Evolutionary conservation across 1,140 invertebrate species (phyloP), one percentile per base, ranked within the genome.

Genomic region (Antheraea pernyi): DNA sequence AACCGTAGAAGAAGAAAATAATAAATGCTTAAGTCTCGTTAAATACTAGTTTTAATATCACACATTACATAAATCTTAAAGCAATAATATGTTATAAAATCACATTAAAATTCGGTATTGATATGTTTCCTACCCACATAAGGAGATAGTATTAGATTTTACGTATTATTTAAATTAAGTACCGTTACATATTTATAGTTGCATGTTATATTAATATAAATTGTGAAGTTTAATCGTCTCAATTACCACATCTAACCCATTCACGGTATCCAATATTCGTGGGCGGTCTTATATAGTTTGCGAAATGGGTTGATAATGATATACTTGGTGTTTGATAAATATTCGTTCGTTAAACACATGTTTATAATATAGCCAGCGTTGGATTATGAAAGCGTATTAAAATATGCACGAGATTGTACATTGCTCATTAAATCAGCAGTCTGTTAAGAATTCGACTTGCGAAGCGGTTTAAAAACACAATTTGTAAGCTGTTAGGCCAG

Each of bases 341-440:
- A 53, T 16, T 53, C 46, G 46, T 53, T 53, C 6, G 16, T 53
- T 53, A 53, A 53, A 16, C 46, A 53, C 46, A 2, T 53, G 13
- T 53, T n/a, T 53, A 53, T 53, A 11, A 16, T 53, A 53, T 13
- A 53, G 9, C 16, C 11, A 53, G 13, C 16, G 16, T 53, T 53
- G 11, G 11, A 53, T 53, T 53, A 53, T 13, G 46, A 16, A n/a
- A 53, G 46, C 6, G 46, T 53, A 53, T 53, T 53, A 53, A 53
- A 53, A 53, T 53, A 53, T 53, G 6, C 11, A 53, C 1, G 46
- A 10, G 5, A 16, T 53, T 53, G 5, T 53, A 53, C 6, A 53
- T 53, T 53, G 16, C 46, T 53, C 13, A 53, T 53, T 53, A 53
- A 53, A n/a, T 53, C 46, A 53, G 46, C 46, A 53, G 46, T 53